Evolutionary conservation across 2,888 invertebrate species (phyloP).

Genomic region (Prenolepis imparis): DNA sequence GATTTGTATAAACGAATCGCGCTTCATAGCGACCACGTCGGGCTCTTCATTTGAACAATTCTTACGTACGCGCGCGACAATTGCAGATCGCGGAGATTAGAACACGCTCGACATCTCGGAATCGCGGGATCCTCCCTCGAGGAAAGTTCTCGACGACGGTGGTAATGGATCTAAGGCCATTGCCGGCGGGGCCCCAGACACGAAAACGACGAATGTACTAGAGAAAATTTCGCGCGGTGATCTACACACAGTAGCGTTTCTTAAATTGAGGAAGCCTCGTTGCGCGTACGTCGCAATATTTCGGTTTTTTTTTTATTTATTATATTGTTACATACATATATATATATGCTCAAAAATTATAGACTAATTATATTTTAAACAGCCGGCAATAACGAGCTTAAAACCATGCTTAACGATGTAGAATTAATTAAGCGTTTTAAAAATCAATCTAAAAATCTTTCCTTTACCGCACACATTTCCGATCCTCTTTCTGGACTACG

Average conservation of each 20-base stretch:
- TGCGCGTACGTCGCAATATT: slow-evolving; percentile 2
- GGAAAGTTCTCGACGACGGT: slow-evolving; percentile 55
- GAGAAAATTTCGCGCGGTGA: slow-evolving; percentile 65
- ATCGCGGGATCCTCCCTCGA: slow-evolving; percentile 64
- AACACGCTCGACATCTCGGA: slow-evolving; percentile 57
- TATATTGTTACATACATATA: neutral
- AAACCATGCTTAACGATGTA: neutral
- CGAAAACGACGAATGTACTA: slow-evolving; percentile 61
- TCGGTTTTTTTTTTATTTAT: neutral
- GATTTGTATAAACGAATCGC: slow-evolving; percentile 12
- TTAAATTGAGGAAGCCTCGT: slow-evolving; percentile 33
- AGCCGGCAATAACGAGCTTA: too few relatives aligned
- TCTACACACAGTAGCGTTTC: slow-evolving; percentile 51
- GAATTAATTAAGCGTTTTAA: neutral
- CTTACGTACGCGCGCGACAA: slow-evolving; percentile 27
- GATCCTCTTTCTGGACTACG: neutral
- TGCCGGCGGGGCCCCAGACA: slow-evolving; percentile 40
- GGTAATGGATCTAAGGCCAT: slow-evolving; percentile 66
- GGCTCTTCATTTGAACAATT: slow-evolving; percentile 33
- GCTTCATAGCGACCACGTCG: neutral
- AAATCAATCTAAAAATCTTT: neutral
- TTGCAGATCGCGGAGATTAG: slow-evolving; percentile 53
- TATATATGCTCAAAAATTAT: neutral
- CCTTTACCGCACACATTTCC: neutral
- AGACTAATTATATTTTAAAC: too few relatives aligned